phyloP scores from a whole-genome alignment of 2,797 vertebrate genomes.

The Lepilemur ruficaudatus region DNA sequence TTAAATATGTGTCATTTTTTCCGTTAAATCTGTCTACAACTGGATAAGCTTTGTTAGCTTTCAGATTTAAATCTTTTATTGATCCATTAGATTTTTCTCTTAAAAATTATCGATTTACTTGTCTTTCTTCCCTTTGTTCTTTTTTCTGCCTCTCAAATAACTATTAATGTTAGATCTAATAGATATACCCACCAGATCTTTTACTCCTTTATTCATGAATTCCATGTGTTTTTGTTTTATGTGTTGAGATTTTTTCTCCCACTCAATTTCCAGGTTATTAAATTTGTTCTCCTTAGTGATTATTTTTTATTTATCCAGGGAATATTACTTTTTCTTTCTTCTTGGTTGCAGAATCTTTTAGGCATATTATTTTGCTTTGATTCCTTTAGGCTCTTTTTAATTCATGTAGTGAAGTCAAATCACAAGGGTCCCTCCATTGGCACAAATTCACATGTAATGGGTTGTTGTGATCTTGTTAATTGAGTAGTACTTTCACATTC shows the following conservation, averaged over 20 bases:
- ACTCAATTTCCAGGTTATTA: not conserved
- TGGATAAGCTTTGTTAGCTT: not conserved
- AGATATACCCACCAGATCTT: not conserved
- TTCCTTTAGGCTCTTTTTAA: not conserved
- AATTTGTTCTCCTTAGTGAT: not conserved
- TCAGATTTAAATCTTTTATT: not conserved
- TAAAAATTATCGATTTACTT: not conserved
- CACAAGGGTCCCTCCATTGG: not conserved
- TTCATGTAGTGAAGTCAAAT: not conserved
- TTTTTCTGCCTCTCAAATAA: not conserved
- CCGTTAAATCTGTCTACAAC: not conserved
- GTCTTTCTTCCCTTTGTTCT: not conserved
- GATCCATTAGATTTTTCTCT: not conserved
- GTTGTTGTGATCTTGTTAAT: not conserved
- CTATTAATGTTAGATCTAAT: not conserved
- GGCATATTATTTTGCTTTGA: conserved; percentile 29
- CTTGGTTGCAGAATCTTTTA: not conserved
- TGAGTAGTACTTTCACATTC: not conserved
- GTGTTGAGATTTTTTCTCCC: not conserved
- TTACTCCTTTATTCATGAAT: not conserved
- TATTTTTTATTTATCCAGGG: not conserved
- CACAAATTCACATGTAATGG: not conserved
- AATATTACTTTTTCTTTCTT: not conserved
- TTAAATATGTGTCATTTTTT: not conserved
- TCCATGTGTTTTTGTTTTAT: conserved; percentile 1